Evolutionary conservation across 2,797 vertebrate genomes (phyloP).

Genomic region (Clarias platycephalus): DNA sequence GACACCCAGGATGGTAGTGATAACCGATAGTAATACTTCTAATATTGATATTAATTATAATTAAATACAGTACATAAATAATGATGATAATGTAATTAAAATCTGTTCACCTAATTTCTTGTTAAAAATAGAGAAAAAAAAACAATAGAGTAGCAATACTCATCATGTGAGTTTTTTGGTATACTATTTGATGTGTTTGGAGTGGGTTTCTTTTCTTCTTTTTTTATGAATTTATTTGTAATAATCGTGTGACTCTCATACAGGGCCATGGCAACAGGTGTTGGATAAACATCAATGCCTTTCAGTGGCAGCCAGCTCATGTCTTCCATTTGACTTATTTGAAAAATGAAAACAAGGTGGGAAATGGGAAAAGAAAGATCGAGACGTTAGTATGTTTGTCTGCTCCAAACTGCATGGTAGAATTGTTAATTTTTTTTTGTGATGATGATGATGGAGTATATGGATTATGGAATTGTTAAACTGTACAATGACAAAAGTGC

Average conservation of each 20-base stretch:
- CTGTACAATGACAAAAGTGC: background rate
- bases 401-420: slow-evolving; percentile 63
- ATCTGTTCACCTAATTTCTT: slow-evolving; percentile 64
- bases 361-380: slow-evolving; percentile 10
- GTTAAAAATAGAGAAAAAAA: slow-evolving; percentile 59
- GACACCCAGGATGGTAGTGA: slow-evolving; percentile 53
- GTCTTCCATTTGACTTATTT: slow-evolving; percentile 70
- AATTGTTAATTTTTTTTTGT: background rate
- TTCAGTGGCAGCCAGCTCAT: slow-evolving; percentile 64
- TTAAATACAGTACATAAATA: slow-evolving; percentile 45
- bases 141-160: slow-evolving; percentile 68
- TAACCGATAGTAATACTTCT: slow-evolving; percentile 69
- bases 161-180: slow-evolving; percentile 65
- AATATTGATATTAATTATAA: slow-evolving; percentile 60
- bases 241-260: slow-evolving; percentile 42
- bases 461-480: background rate
- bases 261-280: slow-evolving; percentile 46
- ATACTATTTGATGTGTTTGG: slow-evolving; percentile 60
- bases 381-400: slow-evolving; percentile 38
- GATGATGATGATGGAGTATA: background rate
- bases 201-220: slow-evolving; percentile 49
- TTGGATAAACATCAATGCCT: slow-evolving; percentile 60
- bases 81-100: slow-evolving; percentile 54
- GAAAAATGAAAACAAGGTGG: background rate
- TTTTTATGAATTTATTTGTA: slow-evolving; percentile 35